Evolutionary conservation across 2,113 vertebrate genomes (phyloP).

Genomic region (Tachuris rubrigastra): DNA sequence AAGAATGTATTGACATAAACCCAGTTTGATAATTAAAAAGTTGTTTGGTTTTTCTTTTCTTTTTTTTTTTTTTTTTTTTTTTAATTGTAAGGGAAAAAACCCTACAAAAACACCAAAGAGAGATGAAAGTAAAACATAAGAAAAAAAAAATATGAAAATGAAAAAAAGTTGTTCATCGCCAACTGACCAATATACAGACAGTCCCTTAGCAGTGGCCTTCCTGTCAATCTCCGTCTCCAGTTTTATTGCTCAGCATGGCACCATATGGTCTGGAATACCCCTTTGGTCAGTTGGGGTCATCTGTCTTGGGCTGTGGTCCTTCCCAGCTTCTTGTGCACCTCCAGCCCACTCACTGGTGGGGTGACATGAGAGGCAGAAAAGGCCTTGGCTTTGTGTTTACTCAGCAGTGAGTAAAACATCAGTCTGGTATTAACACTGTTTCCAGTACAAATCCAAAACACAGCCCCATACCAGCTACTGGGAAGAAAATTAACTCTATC

Average conservation of each 20-base stretch:
- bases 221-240: not conserved
- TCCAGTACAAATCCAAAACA: not conserved
- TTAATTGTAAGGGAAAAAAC: not conserved
- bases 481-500: not conserved
- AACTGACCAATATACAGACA: fast-evolving
- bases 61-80: not conserved
- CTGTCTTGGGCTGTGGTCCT: not conserved
- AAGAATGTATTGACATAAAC: not conserved
- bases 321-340: not conserved
- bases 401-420: not conserved
- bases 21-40: not conserved
- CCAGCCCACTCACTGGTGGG: not conserved
- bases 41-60: not conserved
- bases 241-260: not conserved
- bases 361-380: not conserved
- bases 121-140: not conserved
- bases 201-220: fast-evolving
- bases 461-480: not conserved
- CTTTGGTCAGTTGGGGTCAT: not conserved
- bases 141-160: not conserved
- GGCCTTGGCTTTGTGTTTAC: not conserved
- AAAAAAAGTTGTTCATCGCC: not conserved
- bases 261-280: too few species aligned
- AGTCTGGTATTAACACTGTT: not conserved
- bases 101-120: not conserved